Evolutionary conservation across 2,888 invertebrate species (phyloP).

Genomic region (Papilio gigon): DNA sequence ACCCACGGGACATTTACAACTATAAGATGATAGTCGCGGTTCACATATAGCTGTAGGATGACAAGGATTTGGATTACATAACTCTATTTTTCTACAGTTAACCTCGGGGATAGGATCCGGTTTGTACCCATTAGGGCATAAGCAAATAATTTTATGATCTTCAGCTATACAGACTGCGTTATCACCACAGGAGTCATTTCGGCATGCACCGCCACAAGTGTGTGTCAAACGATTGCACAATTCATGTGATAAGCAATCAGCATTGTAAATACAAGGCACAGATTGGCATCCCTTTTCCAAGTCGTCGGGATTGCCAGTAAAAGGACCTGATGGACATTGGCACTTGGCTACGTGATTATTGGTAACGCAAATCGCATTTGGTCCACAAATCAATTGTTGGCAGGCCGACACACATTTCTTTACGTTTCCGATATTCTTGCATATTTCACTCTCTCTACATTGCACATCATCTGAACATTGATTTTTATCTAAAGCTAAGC

Average conservation of each 20-base stretch:
- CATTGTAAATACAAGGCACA: constrained; percentile 93
- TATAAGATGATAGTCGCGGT: constrained; percentile 84
- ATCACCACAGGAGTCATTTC: constrained; percentile 90
- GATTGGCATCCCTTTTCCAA: constrained; percentile 87
- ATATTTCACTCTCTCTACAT: constrained; percentile 91
- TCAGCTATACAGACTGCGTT: constrained; percentile 95
- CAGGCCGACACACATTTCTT: constrained; percentile 90
- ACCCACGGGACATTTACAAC: constrained; percentile 90
- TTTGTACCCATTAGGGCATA: constrained; percentile 92
- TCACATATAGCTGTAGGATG: constrained; percentile 91
- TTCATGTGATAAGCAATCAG: constrained; percentile 90
- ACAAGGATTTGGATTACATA: constrained; percentile 90
- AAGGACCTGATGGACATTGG: constrained; percentile 93
- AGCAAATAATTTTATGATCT: constrained; percentile 90
- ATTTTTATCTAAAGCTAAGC: constrained; percentile 86
- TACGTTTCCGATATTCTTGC: constrained; percentile 83
- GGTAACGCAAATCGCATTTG: constrained; percentile 92
- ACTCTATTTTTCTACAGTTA: constrained; percentile 87
- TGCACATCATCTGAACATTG: constrained; percentile 90
- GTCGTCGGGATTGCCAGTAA: constrained; percentile 93
- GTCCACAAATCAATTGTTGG: constrained; percentile 89
- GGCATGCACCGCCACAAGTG: constrained; percentile 91
- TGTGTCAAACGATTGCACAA: constrained; percentile 92
- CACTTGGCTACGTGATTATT: constrained; percentile 95
- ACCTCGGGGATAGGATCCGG: constrained; percentile 93